These are phyloP conservation scores for Picathartes gymnocephalus DNA, from an alignment of 2,113 vertebrate genomes.

Conservation along the genomic window DNA sequence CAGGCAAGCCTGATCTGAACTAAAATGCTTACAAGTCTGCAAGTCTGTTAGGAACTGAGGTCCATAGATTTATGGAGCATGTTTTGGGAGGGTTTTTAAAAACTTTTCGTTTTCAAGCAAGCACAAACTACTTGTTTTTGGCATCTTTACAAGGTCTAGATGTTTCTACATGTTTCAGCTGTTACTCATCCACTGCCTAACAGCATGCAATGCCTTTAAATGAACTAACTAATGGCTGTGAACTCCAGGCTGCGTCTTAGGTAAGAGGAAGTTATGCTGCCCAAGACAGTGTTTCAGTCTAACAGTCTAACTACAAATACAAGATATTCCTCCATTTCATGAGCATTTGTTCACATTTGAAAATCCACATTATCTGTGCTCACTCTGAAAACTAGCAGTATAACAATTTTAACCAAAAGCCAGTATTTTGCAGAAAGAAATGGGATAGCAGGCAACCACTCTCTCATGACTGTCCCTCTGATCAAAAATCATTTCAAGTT, in stretches of 20 bases:
- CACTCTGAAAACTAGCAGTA: background rate
- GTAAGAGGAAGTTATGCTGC: background rate
- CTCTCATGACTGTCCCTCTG: background rate
- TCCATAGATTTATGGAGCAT: background rate
- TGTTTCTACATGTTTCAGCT: background rate
- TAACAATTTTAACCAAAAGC: background rate
- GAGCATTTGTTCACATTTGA: background rate
- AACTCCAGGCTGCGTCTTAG: background rate
- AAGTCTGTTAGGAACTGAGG: background rate
- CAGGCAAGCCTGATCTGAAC: background rate
- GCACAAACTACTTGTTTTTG: background rate
- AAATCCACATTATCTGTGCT: background rate
- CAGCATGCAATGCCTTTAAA: background rate
- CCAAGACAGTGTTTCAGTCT: background rate
- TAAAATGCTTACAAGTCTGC: background rate
- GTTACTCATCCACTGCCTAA: background rate
- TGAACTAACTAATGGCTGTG: background rate
- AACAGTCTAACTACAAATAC: background rate
- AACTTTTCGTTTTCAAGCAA: background rate
- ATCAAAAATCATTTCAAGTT: background rate
- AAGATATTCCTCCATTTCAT: background rate
- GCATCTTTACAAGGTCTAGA: background rate
- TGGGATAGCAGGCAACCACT: background rate
- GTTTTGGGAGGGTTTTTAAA: background rate
- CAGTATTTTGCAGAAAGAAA: background rate